Evolutionary conservation across 2,797 vertebrate genomes (phyloP), one percentile per base, ranked within the genome.

Genomic region (Hippoglossus hippoglossus): DNA sequence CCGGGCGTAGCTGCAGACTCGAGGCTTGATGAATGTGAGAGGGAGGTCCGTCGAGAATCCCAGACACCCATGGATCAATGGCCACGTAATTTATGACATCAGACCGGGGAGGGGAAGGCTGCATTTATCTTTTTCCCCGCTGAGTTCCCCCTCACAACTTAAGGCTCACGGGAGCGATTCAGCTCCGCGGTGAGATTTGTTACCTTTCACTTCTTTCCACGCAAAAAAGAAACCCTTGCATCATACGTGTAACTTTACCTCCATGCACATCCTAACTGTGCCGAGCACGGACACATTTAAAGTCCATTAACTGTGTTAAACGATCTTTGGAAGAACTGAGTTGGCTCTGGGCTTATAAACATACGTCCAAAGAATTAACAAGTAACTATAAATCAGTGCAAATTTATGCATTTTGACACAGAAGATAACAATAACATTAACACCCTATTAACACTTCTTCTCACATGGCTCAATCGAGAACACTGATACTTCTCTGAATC

Each of bases 21-120:
- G 1, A 61, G 52, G 58, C 60, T 75, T 92, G 92, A 93, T 92
- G 72, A 90, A 92, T 93, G 91, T 63, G 80, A 80, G 83, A 54
- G 87, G 88, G 74, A 82, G 78, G 80, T 77, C 86, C 50, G 24
- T 57, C 0, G 81, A 88, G 82, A 85, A 86, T 84, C 82, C 73
- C 84, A 92, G 91, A 91, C 92, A 82, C 81, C 76, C 82, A 83
- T 58, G 86, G 91, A 93, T 93, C 94, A 90, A 93, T 93, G 92
- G 75, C 55, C 84, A 80, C 83, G 88, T 94, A 91, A 94, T 94
- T 93, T 91, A 94, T 89, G 89, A 91, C 85, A 83, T 67, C 39
- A 58, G 77, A 73, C 70, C 56, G 7, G 34, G 50, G 73, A 82
- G 77, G 77, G 59, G 75, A 88, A 77, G 81, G 82, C 83, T 75